Conservation (phyloP, 2,888 invertebrate species). For the Desoria tigrina region DNA sequence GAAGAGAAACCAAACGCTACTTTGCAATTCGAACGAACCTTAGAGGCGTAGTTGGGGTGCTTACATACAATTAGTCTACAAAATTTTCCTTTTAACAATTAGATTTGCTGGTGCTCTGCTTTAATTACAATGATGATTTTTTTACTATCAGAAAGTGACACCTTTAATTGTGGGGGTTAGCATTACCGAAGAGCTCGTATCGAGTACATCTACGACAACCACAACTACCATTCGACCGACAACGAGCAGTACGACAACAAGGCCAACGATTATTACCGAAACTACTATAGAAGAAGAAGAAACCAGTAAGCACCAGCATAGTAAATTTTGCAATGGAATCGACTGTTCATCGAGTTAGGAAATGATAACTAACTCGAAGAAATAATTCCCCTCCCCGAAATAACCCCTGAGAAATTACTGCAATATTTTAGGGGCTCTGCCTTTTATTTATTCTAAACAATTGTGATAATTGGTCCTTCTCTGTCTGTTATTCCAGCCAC, state of each 20-base stretch:
- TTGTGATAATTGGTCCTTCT: neutral
- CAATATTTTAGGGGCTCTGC: neutral
- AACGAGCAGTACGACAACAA: conserved; percentile 1
- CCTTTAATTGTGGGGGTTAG: neutral
- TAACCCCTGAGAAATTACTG: neutral
- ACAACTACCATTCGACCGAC: conserved; percentile 12
- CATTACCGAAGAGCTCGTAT: neutral
- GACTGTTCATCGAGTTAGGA: too few relatives aligned
- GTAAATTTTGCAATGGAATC: too few relatives aligned
- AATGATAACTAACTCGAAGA: too few relatives aligned
- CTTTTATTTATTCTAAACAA: too few relatives aligned
- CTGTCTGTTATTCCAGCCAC: conserved; percentile 1
- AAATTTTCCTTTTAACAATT: too few relatives aligned
- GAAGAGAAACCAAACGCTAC: too few relatives aligned
- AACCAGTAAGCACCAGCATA: conserved; percentile 13
- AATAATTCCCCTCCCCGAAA: too few relatives aligned
- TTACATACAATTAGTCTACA: too few relatives aligned
- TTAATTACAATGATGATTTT: too few relatives aligned
- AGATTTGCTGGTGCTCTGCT: too few relatives aligned
- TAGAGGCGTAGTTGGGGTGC: too few relatives aligned
- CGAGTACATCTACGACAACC: conserved; percentile 14
- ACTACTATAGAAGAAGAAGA: conserved; percentile 8
- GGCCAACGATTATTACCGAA: conserved; percentile 8
- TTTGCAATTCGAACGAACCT: too few relatives aligned
- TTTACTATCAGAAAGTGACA: neutral